Conservation (phyloP, 1,140 invertebrate species). For the Anthonomus grandis region DNA sequence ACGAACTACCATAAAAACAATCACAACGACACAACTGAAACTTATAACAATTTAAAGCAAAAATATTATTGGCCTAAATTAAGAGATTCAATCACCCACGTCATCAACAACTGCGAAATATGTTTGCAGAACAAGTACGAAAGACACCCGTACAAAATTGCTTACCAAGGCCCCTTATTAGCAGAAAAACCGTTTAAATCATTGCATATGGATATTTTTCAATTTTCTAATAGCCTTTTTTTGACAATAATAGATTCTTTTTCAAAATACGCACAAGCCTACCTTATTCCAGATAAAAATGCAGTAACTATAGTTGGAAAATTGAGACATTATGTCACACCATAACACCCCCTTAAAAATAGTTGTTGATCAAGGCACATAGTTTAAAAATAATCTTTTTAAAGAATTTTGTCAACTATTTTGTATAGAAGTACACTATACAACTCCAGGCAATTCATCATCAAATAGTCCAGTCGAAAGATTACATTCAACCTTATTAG, state of each 20-base stretch:
- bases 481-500: conserved; percentile 33
- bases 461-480: conserved; percentile 33
- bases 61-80: too few species aligned
- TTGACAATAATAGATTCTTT: conserved; percentile 36
- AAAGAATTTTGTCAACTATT: conserved; percentile 30
- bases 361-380: conserved; percentile 26
- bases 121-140: too few species aligned
- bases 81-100: too few species aligned
- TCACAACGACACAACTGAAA: too few species aligned
- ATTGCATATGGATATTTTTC: conserved; percentile 36
- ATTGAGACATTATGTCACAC: conserved; percentile 10
- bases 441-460: conserved; percentile 17
- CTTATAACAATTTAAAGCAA: too few species aligned
- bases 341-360: conserved; percentile 22
- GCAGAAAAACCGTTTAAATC: conserved; percentile 38
- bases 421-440: conserved; percentile 30
- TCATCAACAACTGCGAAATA: too few species aligned
- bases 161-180: too few species aligned
- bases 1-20: too few species aligned
- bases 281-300: conserved; percentile 6
- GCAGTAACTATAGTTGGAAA: conserved; percentile 8
- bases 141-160: too few species aligned
- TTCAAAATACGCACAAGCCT: conserved; percentile 25
- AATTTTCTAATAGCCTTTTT: conserved; percentile 29
- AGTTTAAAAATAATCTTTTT: conserved; percentile 34